These are phyloP conservation scores for Epinotia ramella DNA, from an alignment of 2,888 invertebrate species.

Conservation along the genomic window DNA sequence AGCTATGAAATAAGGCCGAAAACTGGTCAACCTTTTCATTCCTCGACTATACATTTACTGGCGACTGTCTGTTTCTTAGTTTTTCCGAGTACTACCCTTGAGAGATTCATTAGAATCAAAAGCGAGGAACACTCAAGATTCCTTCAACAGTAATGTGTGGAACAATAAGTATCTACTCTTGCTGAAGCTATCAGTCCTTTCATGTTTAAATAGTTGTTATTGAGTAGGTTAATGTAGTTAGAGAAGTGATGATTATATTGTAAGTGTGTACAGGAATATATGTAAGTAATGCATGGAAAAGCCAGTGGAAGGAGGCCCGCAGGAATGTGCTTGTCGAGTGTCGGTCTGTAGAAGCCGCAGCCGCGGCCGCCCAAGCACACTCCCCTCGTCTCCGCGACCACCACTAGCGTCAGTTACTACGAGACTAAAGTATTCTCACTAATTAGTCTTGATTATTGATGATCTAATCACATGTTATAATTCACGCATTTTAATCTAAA, in stretches of 20 bases:
- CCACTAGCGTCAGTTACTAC: slow-evolving; percentile 70
- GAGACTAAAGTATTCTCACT: slow-evolving; percentile 77
- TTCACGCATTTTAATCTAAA: slow-evolving; percentile 78
- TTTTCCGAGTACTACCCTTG: neutral
- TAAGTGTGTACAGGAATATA: neutral
- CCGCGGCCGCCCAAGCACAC: slow-evolving; percentile 61
- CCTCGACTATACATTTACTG: neutral
- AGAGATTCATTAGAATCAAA: neutral
- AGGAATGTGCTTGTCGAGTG: slow-evolving; percentile 66
- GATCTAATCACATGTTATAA: slow-evolving; percentile 72
- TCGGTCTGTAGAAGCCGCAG: slow-evolving; percentile 21
- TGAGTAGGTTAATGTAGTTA: neutral
- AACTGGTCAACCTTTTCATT: too few species aligned
- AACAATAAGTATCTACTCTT: neutral
- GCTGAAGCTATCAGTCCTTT: neutral
- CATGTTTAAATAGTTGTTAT: neutral
- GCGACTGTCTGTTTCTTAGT: neutral
- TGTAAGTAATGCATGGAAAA: neutral
- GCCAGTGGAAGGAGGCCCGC: slow-evolving; percentile 37
- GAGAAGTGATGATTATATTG: neutral
- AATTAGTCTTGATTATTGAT: slow-evolving; percentile 68
- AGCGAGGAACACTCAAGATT: neutral
- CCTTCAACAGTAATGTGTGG: slow-evolving; percentile 1
- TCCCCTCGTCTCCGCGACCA: slow-evolving; percentile 59
- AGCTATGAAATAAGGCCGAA: too few species aligned